A percentile compares a stretch with the other conserved stretches of the same genome.
phyloP scores from a whole-genome alignment of 2,888 invertebrate genomes.

The Pandemis corylana region DNA sequence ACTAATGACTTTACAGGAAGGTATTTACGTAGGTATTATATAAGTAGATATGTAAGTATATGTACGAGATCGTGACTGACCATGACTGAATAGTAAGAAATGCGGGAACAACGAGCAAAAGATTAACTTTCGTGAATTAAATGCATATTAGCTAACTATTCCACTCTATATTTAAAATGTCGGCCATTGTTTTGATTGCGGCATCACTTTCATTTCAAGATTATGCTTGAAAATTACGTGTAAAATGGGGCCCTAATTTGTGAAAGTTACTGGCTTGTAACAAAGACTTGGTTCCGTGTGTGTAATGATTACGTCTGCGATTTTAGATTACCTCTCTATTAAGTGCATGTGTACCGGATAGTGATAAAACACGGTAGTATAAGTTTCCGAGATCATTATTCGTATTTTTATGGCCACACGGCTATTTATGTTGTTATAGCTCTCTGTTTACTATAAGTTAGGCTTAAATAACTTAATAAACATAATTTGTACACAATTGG shows the following conservation, averaged over 20 bases:
- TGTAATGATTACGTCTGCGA: neutral
- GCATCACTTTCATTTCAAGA: neutral
- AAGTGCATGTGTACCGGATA: slow-evolving; percentile 11
- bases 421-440: neutral
- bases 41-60: too few species aligned
- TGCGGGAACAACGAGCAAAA: too few species aligned
- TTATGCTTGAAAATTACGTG: neutral
- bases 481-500: slow-evolving; percentile 6
- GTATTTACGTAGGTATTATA: too few species aligned
- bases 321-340: slow-evolving; percentile 11
- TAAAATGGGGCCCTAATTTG: neutral
- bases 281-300: neutral
- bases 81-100: too few species aligned
- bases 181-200: neutral
- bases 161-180: neutral
- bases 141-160: too few species aligned
- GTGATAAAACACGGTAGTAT: neutral
- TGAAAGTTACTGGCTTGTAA: slow-evolving; percentile 7
- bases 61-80: too few species aligned
- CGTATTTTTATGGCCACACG: neutral
- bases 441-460: slow-evolving; percentile 16
- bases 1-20: too few species aligned
- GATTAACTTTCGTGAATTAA: too few species aligned
- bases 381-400: slow-evolving; percentile 5
- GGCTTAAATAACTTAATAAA: slow-evolving; percentile 38